Conservation (phyloP, 2,797 vertebrate species). For the Myotis myotis region DNA sequence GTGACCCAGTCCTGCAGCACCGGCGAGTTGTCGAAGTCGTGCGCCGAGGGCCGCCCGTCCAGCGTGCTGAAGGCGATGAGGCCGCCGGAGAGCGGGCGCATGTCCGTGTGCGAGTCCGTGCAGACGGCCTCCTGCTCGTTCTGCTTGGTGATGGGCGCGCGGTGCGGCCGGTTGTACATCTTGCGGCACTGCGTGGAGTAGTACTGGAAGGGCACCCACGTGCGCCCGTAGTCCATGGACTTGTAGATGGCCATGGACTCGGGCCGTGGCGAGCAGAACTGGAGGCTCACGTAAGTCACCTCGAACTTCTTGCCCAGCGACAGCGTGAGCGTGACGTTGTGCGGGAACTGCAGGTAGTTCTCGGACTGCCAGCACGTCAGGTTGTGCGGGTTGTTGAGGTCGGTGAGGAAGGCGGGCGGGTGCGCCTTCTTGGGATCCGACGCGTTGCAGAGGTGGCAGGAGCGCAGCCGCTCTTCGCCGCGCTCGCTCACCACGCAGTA, state of each 20-base stretch:
- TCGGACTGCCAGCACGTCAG: conserved; percentile 99
- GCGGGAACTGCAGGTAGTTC: conserved; percentile 94
- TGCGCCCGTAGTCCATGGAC: conserved; percentile 99
- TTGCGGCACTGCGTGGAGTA: conserved; percentile 99
- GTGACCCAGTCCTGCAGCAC: conserved; percentile 99
- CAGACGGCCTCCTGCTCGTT: conserved; percentile 99
- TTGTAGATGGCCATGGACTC: conserved; percentile 99
- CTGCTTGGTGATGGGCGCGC: conserved; percentile 96
- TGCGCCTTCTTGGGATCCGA: conserved; percentile 93
- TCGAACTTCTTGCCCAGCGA: conserved; percentile 99
- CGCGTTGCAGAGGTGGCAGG: conserved; percentile 96
- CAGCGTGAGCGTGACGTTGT: conserved; percentile 96
- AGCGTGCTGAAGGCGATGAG: conserved; percentile 99
- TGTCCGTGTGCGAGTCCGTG: conserved; percentile 99
- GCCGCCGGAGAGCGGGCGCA: conserved; percentile 95
- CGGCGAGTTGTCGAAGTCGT: conserved; percentile 99
- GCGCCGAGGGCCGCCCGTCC: conserved; percentile 97
- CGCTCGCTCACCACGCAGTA: conserved; percentile 97
- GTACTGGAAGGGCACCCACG: conserved; percentile 98
- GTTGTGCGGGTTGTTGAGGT: conserved; percentile 99
- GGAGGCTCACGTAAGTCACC: conserved; percentile 98
- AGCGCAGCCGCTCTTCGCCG: conserved; percentile 91
- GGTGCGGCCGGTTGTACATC: conserved; percentile 95
- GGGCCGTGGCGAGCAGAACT: conserved; percentile 98
- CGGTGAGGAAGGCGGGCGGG: conserved; percentile 95